phyloP scores from a whole-genome alignment of 2,113 vertebrate species.

The Poicephalus gulielmi region DNA sequence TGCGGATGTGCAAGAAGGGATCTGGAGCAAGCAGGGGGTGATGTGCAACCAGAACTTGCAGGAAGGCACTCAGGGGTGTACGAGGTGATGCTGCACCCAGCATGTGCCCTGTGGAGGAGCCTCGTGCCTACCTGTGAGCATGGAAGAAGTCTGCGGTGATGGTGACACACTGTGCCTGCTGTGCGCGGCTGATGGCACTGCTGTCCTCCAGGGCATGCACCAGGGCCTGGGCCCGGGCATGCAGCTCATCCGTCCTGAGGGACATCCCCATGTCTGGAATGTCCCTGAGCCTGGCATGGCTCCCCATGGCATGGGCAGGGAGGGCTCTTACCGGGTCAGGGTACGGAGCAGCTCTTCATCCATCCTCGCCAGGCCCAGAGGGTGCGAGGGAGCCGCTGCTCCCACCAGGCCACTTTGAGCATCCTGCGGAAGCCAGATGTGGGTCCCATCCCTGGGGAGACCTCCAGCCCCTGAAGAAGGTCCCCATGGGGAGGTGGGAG shows the following conservation, averaged over 20 bases:
- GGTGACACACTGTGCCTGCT: background rate
- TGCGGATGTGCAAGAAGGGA: background rate
- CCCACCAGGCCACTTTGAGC: fast-evolving
- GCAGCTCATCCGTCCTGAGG: slow-evolving; percentile 75
- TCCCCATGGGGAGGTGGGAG: fast-evolving
- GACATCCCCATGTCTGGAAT: background rate
- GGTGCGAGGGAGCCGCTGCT: fast-evolving
- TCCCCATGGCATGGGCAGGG: fast-evolving
- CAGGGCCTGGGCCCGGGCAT: slow-evolving; percentile 69
- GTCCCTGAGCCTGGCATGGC: background rate
- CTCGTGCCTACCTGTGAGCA: background rate
- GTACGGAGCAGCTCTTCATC: background rate
- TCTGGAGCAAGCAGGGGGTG: background rate
- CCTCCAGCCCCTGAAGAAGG: fast-evolving
- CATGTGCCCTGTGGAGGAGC: background rate
- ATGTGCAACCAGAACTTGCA: background rate
- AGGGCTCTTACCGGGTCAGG: background rate
- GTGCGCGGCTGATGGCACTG: background rate
- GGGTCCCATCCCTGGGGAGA: background rate
- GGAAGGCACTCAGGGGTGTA: background rate
- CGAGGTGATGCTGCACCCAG: background rate
- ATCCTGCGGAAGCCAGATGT: background rate
- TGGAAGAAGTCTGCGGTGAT: background rate
- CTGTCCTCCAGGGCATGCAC: slow-evolving; percentile 72
- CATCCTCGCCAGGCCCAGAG: background rate